These are phyloP conservation scores for Eupeodes latifasciatus DNA, from an alignment of 2,888 invertebrate species.

Conservation along the genomic window DNA sequence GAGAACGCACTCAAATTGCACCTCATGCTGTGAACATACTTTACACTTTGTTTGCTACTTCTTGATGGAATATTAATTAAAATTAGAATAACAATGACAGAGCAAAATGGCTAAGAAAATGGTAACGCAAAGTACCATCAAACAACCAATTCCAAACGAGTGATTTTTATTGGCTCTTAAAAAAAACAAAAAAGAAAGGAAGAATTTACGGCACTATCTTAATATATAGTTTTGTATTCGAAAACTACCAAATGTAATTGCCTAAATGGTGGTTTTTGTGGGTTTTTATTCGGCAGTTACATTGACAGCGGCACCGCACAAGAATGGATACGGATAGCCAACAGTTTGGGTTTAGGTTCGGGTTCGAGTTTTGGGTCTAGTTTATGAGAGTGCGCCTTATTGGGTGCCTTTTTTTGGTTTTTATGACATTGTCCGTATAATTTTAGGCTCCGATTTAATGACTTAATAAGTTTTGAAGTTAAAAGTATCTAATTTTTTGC, in stretches of 20 bases:
- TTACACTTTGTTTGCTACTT: constrained; percentile 61
- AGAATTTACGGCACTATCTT: neutral
- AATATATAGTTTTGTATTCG: neutral
- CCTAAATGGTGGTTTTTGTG: constrained; percentile 32
- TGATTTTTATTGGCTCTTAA: constrained; percentile 27
- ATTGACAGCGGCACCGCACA: neutral
- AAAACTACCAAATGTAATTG: constrained; percentile 27
- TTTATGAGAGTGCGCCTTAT: constrained; percentile 16
- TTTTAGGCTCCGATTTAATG: constrained; percentile 65
- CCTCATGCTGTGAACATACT: constrained; percentile 45
- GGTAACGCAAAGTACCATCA: neutral
- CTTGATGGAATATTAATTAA: constrained; percentile 57
- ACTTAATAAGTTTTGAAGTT: constrained; percentile 71
- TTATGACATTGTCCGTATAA: constrained; percentile 55
- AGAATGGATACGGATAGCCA: too few species aligned
- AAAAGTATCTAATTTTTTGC: constrained; percentile 27
- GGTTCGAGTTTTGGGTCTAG: neutral
- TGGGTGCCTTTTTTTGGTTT: constrained; percentile 24
- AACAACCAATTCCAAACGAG: constrained; percentile 7
- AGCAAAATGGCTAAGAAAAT: neutral
- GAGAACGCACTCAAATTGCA: neutral
- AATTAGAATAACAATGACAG: constrained; percentile 67
- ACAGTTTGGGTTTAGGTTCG: neutral
- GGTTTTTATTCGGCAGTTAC: constrained; percentile 28
- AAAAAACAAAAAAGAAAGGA: constrained; percentile 18